Base-by-base conservation (phyloP, 2,797 vertebrate species). In the Alosa sapidissima region DNA sequence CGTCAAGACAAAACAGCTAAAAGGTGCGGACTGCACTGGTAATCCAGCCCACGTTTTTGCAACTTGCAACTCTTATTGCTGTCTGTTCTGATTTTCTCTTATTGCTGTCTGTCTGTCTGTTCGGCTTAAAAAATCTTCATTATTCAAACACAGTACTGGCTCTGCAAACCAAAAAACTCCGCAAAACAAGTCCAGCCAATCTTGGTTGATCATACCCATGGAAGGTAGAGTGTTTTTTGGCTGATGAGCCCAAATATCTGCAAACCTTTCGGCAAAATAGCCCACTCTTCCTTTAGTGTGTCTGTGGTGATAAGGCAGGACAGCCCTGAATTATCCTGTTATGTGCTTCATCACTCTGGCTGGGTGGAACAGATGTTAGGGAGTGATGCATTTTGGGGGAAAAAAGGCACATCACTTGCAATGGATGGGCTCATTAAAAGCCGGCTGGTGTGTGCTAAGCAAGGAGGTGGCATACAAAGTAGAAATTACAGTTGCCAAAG, bases 341-440 rank as follows among this genome's bases (percentile, higher is more conserved):
- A 36, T 41, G 68, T 6, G 36, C 68, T 75, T 14, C 8, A 72
- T 36, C 36, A 45, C 68, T 41, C 13, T 33, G 11, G 33, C 68
- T 19, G 68, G 36, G 13, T 41, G 68, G 33, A 75, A 75, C 68
- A 75, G 68, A 75, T 75, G 68, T 75, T 75, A 2, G 14, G 11
- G 65, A 36, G 33, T 41, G 68, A 45, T 75, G 33, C 33, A 28
- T 41, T 36, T 41, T 41, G 68, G 33, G 33, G 6, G 14, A 72
- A 68, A 24, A 65, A 14, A 41, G 3, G 41, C 68, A 41, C 33
- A n/a, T 16, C 36, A 28, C 33, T 5, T 41, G 33, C 33, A 14
- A 75, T 45, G 33, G 33, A 75, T 41, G 33, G 45, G 68, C 68
- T 75, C 68, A 75, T 75, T 75, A 75, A 75, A 58, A 75, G 13